A percentile compares a stretch with the other conserved stretches of the same genome.
phyloP scores from a whole-genome alignment of 2,797 vertebrate genomes.

The Anabacerthia variegaticeps region DNA sequence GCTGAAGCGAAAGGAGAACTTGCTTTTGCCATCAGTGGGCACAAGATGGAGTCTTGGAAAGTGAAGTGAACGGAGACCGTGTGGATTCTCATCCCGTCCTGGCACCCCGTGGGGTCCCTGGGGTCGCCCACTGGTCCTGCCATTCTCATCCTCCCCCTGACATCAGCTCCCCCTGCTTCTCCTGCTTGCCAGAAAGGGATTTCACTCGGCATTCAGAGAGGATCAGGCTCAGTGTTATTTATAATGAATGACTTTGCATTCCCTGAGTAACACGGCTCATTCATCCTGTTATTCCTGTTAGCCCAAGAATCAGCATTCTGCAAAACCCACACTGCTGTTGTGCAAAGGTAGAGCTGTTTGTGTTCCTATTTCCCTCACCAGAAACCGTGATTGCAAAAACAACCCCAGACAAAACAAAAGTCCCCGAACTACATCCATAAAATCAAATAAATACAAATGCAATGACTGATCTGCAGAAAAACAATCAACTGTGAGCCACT shows the following conservation, averaged over 20 bases:
- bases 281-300: neutral
- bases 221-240: rapidly evolving
- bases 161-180: rapidly evolving
- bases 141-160: neutral
- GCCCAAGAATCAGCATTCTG: neutral
- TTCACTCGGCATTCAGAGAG: rapidly evolving
- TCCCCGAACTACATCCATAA: neutral
- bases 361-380: neutral
- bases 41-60: neutral
- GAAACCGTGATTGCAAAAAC: neutral
- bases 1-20: neutral
- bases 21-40: neutral
- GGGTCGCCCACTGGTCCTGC: neutral
- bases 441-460: slow-evolving; percentile 30
- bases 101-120: neutral
- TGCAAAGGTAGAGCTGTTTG: neutral
- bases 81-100: neutral
- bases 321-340: rapidly evolving
- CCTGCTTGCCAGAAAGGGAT: rapidly evolving
- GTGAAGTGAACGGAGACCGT: rapidly evolving
- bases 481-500: slow-evolving; percentile 45
- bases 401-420: neutral
- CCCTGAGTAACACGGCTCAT: rapidly evolving
- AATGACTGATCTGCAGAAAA: slow-evolving; percentile 34
- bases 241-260: rapidly evolving